Evolutionary conservation across 2,797 vertebrate species (phyloP), one percentile per base, ranked within the genome.

Genomic region (Malacoctenus gilli): DNA sequence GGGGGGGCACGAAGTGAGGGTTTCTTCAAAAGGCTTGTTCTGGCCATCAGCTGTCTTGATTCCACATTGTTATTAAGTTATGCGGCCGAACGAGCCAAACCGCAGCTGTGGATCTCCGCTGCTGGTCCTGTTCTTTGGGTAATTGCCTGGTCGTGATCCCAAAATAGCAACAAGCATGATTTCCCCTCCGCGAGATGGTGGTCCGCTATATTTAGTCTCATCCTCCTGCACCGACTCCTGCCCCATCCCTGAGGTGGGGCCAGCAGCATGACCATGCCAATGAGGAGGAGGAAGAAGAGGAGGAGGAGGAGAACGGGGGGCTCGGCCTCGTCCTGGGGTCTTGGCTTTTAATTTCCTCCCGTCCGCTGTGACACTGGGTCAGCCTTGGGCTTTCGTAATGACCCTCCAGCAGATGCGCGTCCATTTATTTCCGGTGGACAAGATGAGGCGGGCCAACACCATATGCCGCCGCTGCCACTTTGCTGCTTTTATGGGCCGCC

Each of bases 341-440:
- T 61, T 76, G 4, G 40, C 60, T 58, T 80, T 81, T 79, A 61
- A 86, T 89, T 86, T 87, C 77, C 78, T 57, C 30, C 49, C 44
- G 34, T 62, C 48, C 50, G 54, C 30, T 74, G 48, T 78, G 67
- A 66, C 57, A 59, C 38, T 44, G 63, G 48, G 58, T 59, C 58
- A 62, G 43, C 55, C 42, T 41, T 54, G 49, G 75, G 63, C 56
- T 74, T 72, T 44, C 68, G 69, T 71, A 75, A 82, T 49, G 61
- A 65, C 72, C 51, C 40, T 10, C 28, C 52, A 77, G 58, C 83
- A 85, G 72, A 82, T 86, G 79, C 75, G 62, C 65, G 43, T 42
- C 46, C 72, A 57, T 76, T 80, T 73, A 47, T 76, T 77, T 83
- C 55, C 71, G 66, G 32, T 76, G 65, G 61, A 72, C 63, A 58